Conservation (phyloP, 2,797 vertebrate genomes). For the Tenualosa ilisha region DNA sequence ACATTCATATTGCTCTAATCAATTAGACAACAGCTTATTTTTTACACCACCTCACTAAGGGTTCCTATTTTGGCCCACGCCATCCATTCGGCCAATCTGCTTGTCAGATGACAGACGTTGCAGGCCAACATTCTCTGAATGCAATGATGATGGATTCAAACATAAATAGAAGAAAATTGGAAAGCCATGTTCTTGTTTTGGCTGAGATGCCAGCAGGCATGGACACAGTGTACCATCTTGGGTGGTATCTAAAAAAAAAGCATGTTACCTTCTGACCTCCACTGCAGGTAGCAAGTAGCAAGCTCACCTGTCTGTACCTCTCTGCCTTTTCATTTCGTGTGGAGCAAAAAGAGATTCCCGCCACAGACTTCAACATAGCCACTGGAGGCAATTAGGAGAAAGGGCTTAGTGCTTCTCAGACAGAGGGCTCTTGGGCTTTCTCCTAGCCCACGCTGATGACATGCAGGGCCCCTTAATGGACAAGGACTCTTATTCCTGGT, state of each 20-base stretch:
- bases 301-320: conserved; percentile 23
- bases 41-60: background rate
- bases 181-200: background rate
- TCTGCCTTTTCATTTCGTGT: conserved; percentile 16
- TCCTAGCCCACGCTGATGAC: conserved; percentile 17
- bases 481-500: conserved; percentile 34
- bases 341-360: conserved; percentile 21
- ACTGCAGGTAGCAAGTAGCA: background rate
- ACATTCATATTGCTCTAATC: background rate
- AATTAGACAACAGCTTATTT: background rate
- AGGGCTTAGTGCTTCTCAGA: conserved; percentile 26
- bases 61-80: background rate
- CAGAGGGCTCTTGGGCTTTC: conserved; percentile 19
- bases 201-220: background rate
- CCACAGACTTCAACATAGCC: conserved; percentile 18
- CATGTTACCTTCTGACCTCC: background rate
- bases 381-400: conserved; percentile 28
- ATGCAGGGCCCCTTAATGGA: conserved; percentile 31
- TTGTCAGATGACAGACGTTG: too few relatives aligned
- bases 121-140: background rate
- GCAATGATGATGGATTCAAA: background rate
- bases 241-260: background rate
- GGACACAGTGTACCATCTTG: background rate
- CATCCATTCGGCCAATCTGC: too few relatives aligned
- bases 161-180: background rate